Percentiles rank a stretch among this genome's conserved stretches.
Conservation (phyloP, 2,797 vertebrate species). For the Crenichthys baileyi region DNA sequence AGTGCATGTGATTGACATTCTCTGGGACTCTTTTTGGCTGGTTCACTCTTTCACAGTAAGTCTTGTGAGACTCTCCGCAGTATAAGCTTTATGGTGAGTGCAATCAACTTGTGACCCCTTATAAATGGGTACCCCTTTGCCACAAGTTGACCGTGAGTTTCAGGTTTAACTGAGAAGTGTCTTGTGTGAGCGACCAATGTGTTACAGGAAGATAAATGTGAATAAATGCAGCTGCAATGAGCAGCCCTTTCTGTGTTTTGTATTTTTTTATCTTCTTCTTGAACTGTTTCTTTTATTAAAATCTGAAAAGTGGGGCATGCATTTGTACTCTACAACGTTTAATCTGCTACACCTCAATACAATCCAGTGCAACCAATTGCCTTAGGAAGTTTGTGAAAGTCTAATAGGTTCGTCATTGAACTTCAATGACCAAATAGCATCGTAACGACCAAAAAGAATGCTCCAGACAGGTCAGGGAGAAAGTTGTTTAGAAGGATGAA, state of each 20-base stretch:
- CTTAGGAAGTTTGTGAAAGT: no score
- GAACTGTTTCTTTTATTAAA: background rate
- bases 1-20: background rate
- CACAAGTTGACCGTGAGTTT: background rate
- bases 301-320: no score
- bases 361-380: no score
- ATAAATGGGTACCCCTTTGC: background rate
- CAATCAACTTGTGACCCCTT: slow-evolving; percentile 1
- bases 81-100: background rate
- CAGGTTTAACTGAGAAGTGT: background rate
- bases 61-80: background rate
- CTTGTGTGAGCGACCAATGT: background rate
- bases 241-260: background rate
- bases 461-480: no score
- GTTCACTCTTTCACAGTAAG: background rate
- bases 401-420: no score
- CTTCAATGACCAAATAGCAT: no score
- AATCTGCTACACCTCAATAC: no score
- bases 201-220: slow-evolving; percentile 6
- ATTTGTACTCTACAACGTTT: no score
- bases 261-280: background rate
- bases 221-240: background rate
- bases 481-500: no score
- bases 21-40: background rate
- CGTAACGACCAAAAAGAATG: no score